phyloP scores from a whole-genome alignment of 2,113 vertebrate genomes.

The Oreotrochilus melanogaster region DNA sequence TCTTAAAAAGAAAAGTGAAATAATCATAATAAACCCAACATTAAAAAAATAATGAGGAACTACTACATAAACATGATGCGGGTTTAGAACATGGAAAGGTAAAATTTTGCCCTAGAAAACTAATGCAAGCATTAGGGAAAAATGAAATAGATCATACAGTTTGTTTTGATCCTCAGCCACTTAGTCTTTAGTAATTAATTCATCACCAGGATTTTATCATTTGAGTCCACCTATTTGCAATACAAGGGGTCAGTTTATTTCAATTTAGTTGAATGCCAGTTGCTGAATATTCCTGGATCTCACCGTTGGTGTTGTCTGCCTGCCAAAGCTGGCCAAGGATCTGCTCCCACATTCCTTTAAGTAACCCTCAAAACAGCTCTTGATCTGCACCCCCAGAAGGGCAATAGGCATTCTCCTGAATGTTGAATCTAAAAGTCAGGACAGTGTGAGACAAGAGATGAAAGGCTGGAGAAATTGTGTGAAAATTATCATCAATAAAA shows the following conservation, averaged over 20 bases:
- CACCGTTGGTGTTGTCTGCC: rapidly evolving
- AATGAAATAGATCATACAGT: neutral
- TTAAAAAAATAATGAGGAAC: neutral
- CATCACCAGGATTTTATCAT: neutral
- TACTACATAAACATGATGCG: neutral
- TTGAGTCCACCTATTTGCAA: neutral
- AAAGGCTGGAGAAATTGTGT: neutral
- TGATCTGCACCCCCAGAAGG: neutral
- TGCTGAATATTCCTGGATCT: neutral
- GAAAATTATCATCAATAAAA: neutral
- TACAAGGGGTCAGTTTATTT: neutral
- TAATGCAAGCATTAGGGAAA: neutral
- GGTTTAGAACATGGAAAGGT: neutral
- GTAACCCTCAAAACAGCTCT: neutral
- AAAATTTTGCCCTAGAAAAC: neutral
- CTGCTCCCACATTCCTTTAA: neutral
- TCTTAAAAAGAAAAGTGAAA: neutral
- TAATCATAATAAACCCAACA: neutral
- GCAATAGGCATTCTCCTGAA: neutral
- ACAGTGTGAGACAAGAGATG: neutral
- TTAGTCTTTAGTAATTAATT: neutral
- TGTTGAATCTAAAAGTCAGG: neutral
- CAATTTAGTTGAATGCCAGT: neutral
- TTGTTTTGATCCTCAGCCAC: neutral
- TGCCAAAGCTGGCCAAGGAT: neutral